Base-by-base conservation (phyloP, 2,113 vertebrate species). In the Egretta garzetta region DNA sequence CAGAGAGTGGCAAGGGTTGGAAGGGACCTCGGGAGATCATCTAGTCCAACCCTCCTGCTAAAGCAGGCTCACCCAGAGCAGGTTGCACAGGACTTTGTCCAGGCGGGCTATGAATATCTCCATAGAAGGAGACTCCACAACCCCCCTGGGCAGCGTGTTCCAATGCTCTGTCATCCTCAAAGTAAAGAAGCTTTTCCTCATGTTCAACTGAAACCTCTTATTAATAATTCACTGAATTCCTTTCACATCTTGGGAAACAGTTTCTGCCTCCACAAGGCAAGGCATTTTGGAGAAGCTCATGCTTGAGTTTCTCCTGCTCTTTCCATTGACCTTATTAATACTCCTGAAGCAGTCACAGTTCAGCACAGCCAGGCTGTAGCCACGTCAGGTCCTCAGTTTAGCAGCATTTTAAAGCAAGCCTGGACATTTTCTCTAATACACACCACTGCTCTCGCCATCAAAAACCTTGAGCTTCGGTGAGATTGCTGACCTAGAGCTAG, bases 301-400 rank as follows among this genome's bases (percentile, higher is more conserved):
- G 12, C 37, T 67, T 68, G 41, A 62, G 27, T 62, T 94, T 86
- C 83, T 80, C 50, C 47, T 1, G 0, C 62, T 72, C 20, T 62
- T 86, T 83, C 45, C 82, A 83, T 88, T 93, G 91, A 94, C 79
- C 67, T 93, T 96, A 88, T 96, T 86, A 92, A 88, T 67, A 67
- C 37, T 71, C 15, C 23, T 90, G 71, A 67, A 86, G 68, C 14
- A 77, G 95, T 77, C 66, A 80, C 47, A 91, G 92, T 59, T 91
- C 82, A 94, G 67, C 47, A 53, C 56, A 92, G 39, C 30, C 39
- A 71, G 47, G 39, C 32, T 15, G 30, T 13, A 77, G 64, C 37
- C 28, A 10, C 55, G 80, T 88, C 67, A 90, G 28, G 64, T 50
- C 49, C 41, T 50, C 93, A 39, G 33, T 86, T 96, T 92, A 92